phyloP scores from a whole-genome alignment of 2,888 invertebrate genomes.

The Chrysolina haemoptera region DNA sequence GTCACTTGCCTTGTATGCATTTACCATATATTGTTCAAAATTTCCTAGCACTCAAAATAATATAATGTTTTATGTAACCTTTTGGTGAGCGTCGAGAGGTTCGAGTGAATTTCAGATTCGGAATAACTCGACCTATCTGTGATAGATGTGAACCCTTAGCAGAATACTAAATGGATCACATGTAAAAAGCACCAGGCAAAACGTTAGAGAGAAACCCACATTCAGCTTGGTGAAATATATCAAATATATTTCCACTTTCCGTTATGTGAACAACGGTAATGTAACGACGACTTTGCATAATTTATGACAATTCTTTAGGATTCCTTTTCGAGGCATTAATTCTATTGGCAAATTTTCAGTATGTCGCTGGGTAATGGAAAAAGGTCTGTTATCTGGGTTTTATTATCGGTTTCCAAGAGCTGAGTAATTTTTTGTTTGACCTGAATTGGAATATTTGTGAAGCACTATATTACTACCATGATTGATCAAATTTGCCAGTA shows the following conservation, averaged over 20 bases:
- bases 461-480: background rate
- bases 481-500: no score
- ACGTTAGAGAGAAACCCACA: slow-evolving; percentile 5
- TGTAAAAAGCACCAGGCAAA: slow-evolving; percentile 17
- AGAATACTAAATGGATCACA: slow-evolving; percentile 27
- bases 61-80: slow-evolving; percentile 15
- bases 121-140: slow-evolving; percentile 21
- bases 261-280: slow-evolving; percentile 42
- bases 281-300: slow-evolving; percentile 41
- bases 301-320: slow-evolving; percentile 42
- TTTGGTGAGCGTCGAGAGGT: slow-evolving; percentile 16
- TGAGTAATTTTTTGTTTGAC: slow-evolving; percentile 6
- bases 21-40: background rate
- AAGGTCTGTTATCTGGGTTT: background rate
- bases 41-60: background rate
- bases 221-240: slow-evolving; percentile 12
- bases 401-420: background rate
- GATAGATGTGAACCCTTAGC: slow-evolving; percentile 29
- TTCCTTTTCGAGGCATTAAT: slow-evolving; percentile 34
- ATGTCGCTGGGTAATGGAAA: slow-evolving; percentile 14
- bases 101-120: slow-evolving; percentile 18
- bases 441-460: background rate
- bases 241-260: slow-evolving; percentile 42
- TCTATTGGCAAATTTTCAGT: slow-evolving; percentile 30
- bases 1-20: background rate